Evolutionary conservation across 2,113 vertebrate genomes (phyloP), one percentile per base, ranked within the genome.

Genomic region (Turnix velox): DNA sequence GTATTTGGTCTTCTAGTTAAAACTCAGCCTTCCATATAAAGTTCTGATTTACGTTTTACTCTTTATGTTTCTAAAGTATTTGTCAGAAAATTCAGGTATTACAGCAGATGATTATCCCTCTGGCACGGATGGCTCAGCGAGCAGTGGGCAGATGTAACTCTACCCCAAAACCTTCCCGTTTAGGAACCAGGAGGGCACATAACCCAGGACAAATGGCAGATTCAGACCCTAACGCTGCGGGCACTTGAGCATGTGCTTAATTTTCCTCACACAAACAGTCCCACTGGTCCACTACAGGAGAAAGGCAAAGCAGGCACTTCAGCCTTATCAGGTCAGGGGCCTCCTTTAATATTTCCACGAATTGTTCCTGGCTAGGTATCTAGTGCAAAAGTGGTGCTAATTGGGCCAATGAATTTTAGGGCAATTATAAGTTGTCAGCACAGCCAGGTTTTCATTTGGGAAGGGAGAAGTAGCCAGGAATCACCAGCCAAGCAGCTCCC

Each of bases 311-410:
- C 23, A 43, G 5, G 6, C 82, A 90, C 85, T 94, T 87, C 75
- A 96, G 63, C 87, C 92, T 96, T 96, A 96, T 92, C 92, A 87
- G 88, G 89, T 94, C 92, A 91, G 96, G 88, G 92, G 94, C 92
- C 94, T 87, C 91, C 45, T 94, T 90, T 87, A 94, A 91, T 92
- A 91, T 93, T 93, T 96, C 89, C 88, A 95, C 12, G 85, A 95
- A 95, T 96, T 96, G 94, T 92, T 96, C 81, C 78, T 74, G 59
- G 84, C 39, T 89, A 84, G 91, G 94, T 92, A 76, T 80, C 78
- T 66, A 69, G 49, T 33, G 74, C 51, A 67, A 78, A 94, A 92
- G 87, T 63, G 42, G 4, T 83, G 71, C 62, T 93, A 94, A 94
- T 46, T 85, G 81, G 91, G 67, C 71, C 89, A 91, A 90, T 51